A percentile compares a stretch with the other conserved stretches of the same genome.
Conservation (phyloP, 2,888 invertebrate genomes). For the Drosophila greeni region DNA sequence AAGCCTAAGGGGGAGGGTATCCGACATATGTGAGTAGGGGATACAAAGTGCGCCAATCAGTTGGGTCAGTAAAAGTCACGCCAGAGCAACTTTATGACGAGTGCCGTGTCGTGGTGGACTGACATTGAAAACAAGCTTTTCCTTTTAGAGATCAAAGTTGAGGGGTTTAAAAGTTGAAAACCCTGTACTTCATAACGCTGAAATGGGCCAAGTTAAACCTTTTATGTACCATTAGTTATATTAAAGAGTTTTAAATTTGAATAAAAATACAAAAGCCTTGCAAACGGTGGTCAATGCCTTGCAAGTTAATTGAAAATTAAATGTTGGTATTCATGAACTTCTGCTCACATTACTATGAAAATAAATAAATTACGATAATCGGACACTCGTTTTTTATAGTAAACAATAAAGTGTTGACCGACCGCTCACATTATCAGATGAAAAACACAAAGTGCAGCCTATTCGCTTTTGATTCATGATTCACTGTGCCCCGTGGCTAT, state of each 20-base stretch:
- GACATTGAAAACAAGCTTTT: slow-evolving; percentile 29
- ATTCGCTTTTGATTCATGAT: slow-evolving; percentile 17
- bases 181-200: background rate
- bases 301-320: background rate
- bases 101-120: background rate
- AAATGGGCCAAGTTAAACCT: background rate
- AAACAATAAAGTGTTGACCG: slow-evolving; percentile 10
- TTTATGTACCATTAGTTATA: background rate
- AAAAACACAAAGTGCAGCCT: slow-evolving; percentile 6
- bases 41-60: slow-evolving; percentile 32
- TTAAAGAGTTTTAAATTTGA: background rate
- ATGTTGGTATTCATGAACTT: background rate
- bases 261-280: background rate
- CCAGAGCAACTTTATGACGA: slow-evolving; percentile 17
- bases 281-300: background rate
- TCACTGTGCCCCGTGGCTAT: slow-evolving; percentile 24
- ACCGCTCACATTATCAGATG: slow-evolving; percentile 12
- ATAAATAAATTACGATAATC: slow-evolving; percentile 15
- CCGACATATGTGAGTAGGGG: slow-evolving; percentile 13
- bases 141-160: slow-evolving; percentile 19
- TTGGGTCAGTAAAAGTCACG: slow-evolving; percentile 32
- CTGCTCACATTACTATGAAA: background rate
- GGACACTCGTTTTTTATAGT: slow-evolving; percentile 5
- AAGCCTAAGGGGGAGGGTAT: background rate
- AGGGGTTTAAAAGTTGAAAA: slow-evolving; percentile 2